Evolutionary conservation across 1,140 invertebrate genomes (phyloP).

Genomic region (Drosophila triauraria): DNA sequence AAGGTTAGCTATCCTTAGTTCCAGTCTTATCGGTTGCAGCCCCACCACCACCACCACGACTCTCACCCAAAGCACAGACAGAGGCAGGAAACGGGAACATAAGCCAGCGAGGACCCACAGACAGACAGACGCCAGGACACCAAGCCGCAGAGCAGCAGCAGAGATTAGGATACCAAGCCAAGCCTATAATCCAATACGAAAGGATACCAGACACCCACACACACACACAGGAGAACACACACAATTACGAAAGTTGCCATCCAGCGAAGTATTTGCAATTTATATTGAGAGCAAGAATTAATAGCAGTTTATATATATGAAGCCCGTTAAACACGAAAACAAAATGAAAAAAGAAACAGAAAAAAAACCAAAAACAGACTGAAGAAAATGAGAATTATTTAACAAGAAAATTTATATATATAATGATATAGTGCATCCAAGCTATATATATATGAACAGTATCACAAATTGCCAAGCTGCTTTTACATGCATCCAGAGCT

Average conservation of each 20-base stretch:
- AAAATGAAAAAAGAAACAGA: slow-evolving; percentile 38
- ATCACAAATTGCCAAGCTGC: slow-evolving; percentile 53
- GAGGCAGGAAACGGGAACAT: slow-evolving; percentile 4
- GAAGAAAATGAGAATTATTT: slow-evolving; percentile 67
- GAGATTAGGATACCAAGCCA: slow-evolving; percentile 48
- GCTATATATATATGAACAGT: slow-evolving; percentile 34
- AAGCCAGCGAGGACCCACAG: slow-evolving; percentile 26
- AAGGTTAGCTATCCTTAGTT: slow-evolving; percentile 16
- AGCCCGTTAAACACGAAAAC: slow-evolving; percentile 45
- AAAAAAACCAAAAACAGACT: slow-evolving; percentile 68
- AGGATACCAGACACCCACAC: slow-evolving; percentile 18
- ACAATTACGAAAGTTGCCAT: slow-evolving; percentile 81
- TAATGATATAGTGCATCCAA: slow-evolving; percentile 49
- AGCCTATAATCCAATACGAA: slow-evolving; percentile 32
- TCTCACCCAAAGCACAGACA: slow-evolving; percentile 14
- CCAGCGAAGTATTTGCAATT: slow-evolving; percentile 79
- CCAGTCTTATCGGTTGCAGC: slow-evolving; percentile 30
- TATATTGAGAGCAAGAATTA: slow-evolving; percentile 64
- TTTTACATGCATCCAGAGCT: slow-evolving; percentile 49
- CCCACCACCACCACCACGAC: slow-evolving; percentile 1
- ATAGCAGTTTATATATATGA: slow-evolving; percentile 47
- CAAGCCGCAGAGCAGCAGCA: slow-evolving; percentile 35
- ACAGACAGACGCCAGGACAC: slow-evolving; percentile 12
- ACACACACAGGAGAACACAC: slow-evolving; percentile 22
- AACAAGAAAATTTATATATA: slow-evolving; percentile 69